Conservation (phyloP, 1,140 invertebrate species). For the Habropoda laboriosa region DNA sequence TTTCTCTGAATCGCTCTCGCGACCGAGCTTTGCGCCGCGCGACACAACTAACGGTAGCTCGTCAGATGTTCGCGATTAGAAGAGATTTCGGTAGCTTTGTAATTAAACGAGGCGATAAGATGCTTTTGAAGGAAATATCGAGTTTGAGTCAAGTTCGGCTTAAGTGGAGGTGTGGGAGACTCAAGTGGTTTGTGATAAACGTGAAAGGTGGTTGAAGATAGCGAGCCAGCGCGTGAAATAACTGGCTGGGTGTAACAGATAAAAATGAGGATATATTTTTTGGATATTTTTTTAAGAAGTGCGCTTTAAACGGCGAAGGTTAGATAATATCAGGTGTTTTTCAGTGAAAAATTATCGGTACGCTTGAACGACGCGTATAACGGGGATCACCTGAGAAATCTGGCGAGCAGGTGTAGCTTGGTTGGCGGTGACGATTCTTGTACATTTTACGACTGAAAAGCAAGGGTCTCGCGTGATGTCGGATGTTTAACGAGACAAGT, state of each 20-base stretch:
- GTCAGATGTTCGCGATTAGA: not conserved
- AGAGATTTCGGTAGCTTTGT: not conserved
- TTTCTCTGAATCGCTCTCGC: slow-evolving; percentile 8
- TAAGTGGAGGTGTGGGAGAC: too few species aligned
- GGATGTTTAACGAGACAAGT: not conserved
- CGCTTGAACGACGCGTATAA: not conserved
- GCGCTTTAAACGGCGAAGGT: too few species aligned
- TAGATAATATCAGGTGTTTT: too few species aligned
- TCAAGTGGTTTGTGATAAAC: too few species aligned
- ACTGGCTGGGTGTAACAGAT: too few species aligned
- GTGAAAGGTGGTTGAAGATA: too few species aligned
- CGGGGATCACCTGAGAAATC: not conserved
- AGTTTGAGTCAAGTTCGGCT: too few species aligned
- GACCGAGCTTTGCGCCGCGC: not conserved
- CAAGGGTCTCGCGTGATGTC: slow-evolving; percentile 1
- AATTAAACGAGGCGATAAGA: not conserved
- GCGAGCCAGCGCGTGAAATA: too few species aligned
- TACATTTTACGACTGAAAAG: not conserved
- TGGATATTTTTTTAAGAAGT: too few species aligned
- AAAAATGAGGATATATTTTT: too few species aligned
- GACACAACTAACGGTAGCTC: slow-evolving; percentile 9
- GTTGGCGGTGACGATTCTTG: not conserved
- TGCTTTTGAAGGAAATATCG: not conserved
- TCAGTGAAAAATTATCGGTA: too few species aligned
- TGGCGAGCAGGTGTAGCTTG: slow-evolving; percentile 2